Percentiles rank a stretch among this genome's conserved stretches.
These are phyloP conservation scores for Caerostris darwini DNA, from an alignment of 1,140 invertebrate genomes.

Conservation along the genomic window DNA sequence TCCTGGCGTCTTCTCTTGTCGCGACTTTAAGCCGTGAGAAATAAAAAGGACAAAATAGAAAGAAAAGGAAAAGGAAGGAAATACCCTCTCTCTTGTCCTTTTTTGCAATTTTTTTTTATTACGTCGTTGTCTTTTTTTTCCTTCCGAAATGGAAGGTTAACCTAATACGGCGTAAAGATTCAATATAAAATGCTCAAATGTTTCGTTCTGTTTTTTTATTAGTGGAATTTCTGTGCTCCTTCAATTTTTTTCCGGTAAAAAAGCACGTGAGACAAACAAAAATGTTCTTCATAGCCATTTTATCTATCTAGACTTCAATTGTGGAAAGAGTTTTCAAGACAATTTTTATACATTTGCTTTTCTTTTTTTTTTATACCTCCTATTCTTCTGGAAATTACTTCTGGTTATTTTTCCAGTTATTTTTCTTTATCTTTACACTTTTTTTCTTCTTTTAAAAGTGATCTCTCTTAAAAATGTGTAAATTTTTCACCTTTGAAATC, in stretches of 20 bases:
- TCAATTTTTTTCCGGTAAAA: neutral
- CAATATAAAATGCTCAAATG: conserved; percentile 57
- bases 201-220: neutral
- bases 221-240: neutral
- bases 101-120: neutral
- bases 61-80: neutral
- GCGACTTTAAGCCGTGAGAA: neutral
- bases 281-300: conserved; percentile 49
- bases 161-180: conserved; percentile 61
- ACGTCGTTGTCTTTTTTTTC: neutral
- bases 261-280: conserved; percentile 13
- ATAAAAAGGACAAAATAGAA: neutral
- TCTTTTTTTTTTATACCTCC: no score
- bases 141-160: conserved; percentile 64
- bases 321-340: no score
- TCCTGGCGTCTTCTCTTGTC: conserved; percentile 48
- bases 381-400: no score
- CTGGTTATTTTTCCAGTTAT: no score
- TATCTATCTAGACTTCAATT: neutral
- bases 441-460: no score
- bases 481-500: no score
- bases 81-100: neutral
- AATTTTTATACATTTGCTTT: no score
- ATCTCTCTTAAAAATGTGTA: no score
- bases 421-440: no score